These are phyloP conservation scores for Sarcophaga variegata DNA, from an alignment of 2,888 invertebrate species.

Conservation along the genomic window DNA sequence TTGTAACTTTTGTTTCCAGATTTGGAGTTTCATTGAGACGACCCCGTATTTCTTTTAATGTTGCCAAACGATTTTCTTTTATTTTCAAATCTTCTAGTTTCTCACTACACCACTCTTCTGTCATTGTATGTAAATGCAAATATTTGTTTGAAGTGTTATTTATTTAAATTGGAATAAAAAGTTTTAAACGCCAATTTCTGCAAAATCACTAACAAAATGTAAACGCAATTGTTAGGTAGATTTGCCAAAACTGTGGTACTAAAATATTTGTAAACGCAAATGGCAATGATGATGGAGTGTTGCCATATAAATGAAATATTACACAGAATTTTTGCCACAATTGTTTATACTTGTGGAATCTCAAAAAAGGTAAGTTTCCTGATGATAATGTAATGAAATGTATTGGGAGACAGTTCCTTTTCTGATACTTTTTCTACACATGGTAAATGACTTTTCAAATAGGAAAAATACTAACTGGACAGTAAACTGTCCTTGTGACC, in stretches of 20 bases:
- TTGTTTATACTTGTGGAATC: not conserved
- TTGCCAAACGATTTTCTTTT: constrained; percentile 81
- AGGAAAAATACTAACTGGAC: too few species aligned
- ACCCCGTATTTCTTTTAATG: constrained; percentile 82
- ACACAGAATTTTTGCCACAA: not conserved
- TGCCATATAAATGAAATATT: not conserved
- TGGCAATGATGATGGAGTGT: not conserved
- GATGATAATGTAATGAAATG: not conserved
- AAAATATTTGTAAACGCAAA: not conserved
- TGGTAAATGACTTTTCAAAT: too few species aligned
- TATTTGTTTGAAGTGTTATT: not conserved
- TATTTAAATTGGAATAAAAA: not conserved
- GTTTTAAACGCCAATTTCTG: not conserved
- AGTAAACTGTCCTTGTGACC: too few species aligned
- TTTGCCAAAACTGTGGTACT: not conserved
- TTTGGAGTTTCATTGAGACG: constrained; percentile 80
- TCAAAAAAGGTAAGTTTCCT: not conserved
- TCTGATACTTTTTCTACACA: too few species aligned
- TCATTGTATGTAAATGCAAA: constrained; percentile 71
- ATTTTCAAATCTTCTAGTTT: constrained; percentile 82
- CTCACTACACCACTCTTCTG: constrained; percentile 82
- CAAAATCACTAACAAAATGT: constrained; percentile 27
- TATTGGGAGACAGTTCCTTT: too few species aligned
- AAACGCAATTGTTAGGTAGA: constrained; percentile 2
- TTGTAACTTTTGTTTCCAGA: constrained; percentile 80